Base-by-base conservation (phyloP, 2,797 vertebrate species). In the Galagoides demidoff region DNA sequence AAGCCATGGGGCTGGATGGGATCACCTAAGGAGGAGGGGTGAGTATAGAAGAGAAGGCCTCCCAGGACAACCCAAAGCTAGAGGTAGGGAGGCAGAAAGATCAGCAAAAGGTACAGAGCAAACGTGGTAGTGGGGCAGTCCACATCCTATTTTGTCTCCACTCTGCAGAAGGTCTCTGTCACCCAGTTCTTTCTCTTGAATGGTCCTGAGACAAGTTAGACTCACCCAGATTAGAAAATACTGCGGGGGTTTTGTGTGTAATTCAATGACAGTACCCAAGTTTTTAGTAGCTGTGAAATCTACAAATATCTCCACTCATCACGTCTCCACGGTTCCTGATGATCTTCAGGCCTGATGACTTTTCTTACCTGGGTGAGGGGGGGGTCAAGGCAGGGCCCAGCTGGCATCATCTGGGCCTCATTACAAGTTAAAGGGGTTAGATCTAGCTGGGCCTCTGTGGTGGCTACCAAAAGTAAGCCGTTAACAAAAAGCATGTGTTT, bases 101-200 rank as follows among this genome's bases (percentile, higher is more conserved):
- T 29, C 7, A 9, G 52, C 22, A 34, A 70, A 34, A 68, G 43
- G 37, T 11, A n/a, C 37, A 61, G 19, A 73, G 66, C n/a, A 61
- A 57, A 25, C 5, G 2, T 7, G 22, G 7, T 16, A 7, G 5
- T 14, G 5, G 59, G 68, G n/a, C 31, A 5, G 55, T n/a, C 22
- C n/a, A 0, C 23, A 27, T 34, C 34, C 59, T 16, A 0, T 31
- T 31, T 20, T 22, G 2, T 20, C 6, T 49, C 27, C 39, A 43
- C 25, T 49, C 82, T 12, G 31, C 0, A 11, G 39, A 59, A 9
- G n/a, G 29, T 6, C 49, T 92, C 68, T 22, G 4, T 85, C 66
- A 39, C 31, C 37, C 19, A 5, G 57, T n/a, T 57, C 45, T 74
- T 88, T 43, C 55, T 84, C 52, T 45, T 66, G 78, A 68, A 7